phyloP scores from a whole-genome alignment of 2,888 invertebrate genomes.

The Frankliniella fusca region DNA sequence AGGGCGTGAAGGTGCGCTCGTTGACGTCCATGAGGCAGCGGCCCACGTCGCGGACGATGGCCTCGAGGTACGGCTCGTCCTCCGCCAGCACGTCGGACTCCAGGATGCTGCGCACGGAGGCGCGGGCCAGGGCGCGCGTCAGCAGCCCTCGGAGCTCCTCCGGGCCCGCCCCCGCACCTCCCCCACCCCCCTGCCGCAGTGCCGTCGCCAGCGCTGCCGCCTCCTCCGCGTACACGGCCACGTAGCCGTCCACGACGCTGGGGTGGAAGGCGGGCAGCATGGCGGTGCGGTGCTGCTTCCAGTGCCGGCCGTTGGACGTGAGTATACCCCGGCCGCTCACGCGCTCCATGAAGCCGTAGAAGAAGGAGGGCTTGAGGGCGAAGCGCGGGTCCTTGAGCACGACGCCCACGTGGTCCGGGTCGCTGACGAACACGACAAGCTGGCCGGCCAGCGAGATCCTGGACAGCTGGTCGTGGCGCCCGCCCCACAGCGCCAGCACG shows the following conservation, averaged over 20 bases:
- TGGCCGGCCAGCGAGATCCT: background rate
- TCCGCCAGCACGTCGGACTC: background rate
- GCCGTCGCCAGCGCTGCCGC: background rate
- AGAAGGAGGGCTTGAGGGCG: background rate
- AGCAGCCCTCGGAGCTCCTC: background rate
- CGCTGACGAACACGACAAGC: background rate
- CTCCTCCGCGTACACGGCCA: background rate
- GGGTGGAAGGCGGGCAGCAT: background rate
- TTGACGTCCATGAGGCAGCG: background rate
- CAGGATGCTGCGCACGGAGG: background rate
- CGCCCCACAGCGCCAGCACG: background rate
- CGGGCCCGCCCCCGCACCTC: background rate
- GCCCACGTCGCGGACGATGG: background rate
- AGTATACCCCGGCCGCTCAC: background rate
- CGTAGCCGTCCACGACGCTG: slow-evolving; percentile 1
- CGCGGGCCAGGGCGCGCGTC: background rate
- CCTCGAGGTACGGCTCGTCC: background rate
- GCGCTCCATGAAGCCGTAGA: background rate
- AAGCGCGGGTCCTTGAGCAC: background rate
- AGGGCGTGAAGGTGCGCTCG: background rate
- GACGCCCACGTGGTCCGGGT: background rate
- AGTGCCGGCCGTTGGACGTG: background rate
- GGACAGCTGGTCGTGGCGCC: background rate
- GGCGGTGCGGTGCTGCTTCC: background rate
- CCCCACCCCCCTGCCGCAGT: background rate